A percentile compares a stretch with the other conserved stretches of the same genome.
phyloP scores from a whole-genome alignment of 2,113 vertebrate species.

The Siniperca knerii region DNA sequence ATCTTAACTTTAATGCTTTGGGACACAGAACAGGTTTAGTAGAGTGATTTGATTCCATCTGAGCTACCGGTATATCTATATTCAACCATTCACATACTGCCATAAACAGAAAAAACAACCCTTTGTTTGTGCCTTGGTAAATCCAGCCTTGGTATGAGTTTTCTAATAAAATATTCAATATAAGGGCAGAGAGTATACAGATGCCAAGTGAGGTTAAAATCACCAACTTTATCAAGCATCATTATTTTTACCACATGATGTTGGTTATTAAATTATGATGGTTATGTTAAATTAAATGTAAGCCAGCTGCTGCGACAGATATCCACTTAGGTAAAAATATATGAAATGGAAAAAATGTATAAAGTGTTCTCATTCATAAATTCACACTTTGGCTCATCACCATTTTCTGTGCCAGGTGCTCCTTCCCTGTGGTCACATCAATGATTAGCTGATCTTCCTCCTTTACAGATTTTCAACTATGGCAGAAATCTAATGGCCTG shows the following conservation, averaged over 20 bases:
- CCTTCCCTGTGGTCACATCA: no score
- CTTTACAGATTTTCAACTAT: neutral
- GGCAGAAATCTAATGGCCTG: neutral
- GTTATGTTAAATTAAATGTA: neutral
- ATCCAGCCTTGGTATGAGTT: neutral
- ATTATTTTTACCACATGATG: neutral
- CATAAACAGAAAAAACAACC: neutral
- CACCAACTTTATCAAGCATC: neutral
- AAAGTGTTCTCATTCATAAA: neutral
- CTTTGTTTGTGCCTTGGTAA: neutral
- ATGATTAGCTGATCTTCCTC: neutral
- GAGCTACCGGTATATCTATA: neutral
- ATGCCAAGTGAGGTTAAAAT: neutral
- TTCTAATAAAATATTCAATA: constrained; percentile 4
- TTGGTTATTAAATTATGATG: neutral
- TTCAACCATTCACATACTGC: neutral
- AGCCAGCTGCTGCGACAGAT: neutral
- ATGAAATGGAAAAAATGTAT: neutral
- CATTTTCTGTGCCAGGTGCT: no score
- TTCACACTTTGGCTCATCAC: no score
- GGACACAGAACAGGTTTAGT: constrained; percentile 21
- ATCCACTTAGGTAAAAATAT: neutral
- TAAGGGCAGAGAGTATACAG: neutral
- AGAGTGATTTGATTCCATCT: constrained; percentile 24
- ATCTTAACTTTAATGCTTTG: constrained; percentile 18